Evolutionary conservation across 2,888 invertebrate species (phyloP), one percentile per base, ranked within the genome.

Genomic region (Epinotia ramella): DNA sequence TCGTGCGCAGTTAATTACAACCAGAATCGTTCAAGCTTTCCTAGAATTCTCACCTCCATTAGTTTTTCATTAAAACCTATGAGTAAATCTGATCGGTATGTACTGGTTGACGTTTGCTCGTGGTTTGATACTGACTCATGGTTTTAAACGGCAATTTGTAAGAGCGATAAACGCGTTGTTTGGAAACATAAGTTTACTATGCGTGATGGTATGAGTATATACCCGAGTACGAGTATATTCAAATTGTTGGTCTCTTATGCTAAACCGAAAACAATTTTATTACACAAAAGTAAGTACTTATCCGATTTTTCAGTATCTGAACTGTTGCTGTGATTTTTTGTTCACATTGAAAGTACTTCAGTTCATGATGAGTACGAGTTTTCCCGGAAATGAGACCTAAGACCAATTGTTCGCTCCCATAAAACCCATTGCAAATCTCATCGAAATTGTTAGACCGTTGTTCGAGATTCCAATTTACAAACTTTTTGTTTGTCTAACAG

Each of bases 141-240:
- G 44, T 24, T 59, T 65, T 56, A 73, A 73, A 66, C 59, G 33
- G 65, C 73, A 66, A 59, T 73, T 73, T 59, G 65, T 66, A 73
- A 46, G 44, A 53, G 56, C 64, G 40, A 69, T 46, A 72, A 56
- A 72, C 64, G 16, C 40, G 64, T 16, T 57, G 20, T 64, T 64
- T 63, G 40, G 40, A n/a, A 64, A 24, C 13, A 60, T 46, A 28
- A 49, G 16, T 49, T 49, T 53, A n/a, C 53, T 53, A 53, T 53
- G 53, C 16, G 53, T n/a, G n/a, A 53, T 53, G 13, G 6, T 2
- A 53, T n/a, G 53, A 53, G n/a, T 40, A n/a, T n/a, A n/a, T n/a
- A 40, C 40, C 7, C 9, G 7, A 33, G 33, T 33, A 28, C 33
- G 7, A 40, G 40, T 40, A 40, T 0, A 9, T n/a, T 49, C 5